Percentiles rank a stretch among this genome's conserved stretches.
Evolutionary conservation across 2,113 vertebrate species (phyloP).

Genomic region (Dolichotis patagonum): DNA sequence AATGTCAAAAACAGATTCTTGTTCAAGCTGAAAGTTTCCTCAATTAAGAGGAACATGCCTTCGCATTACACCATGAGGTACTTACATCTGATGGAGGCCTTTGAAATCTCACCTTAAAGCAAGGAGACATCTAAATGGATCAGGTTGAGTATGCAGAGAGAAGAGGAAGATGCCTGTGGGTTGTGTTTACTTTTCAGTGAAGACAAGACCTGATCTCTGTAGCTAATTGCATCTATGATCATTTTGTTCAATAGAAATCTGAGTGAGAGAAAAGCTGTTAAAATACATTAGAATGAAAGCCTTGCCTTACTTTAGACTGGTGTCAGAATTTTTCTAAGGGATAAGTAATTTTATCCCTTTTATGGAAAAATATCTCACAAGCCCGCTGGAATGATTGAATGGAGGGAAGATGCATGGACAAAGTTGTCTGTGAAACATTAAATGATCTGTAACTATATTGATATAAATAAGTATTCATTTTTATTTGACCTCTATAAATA

Average conservation of each 20-base stretch:
- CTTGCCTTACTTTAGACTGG: not conserved
- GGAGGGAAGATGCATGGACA: not conserved
- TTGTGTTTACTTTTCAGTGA: not conserved
- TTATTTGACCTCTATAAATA: not conserved
- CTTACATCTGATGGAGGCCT: not conserved
- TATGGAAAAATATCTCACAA: not conserved
- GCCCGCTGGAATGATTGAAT: not conserved
- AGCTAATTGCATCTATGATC: not conserved
- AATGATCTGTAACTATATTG: not conserved
- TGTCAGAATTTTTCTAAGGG: not conserved
- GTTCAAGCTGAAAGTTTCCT: not conserved
- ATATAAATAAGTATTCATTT: not conserved
- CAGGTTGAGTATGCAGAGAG: not conserved
- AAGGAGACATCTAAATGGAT: not conserved
- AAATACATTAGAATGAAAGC: not conserved
- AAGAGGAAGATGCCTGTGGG: not conserved
- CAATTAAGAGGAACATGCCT: not conserved
- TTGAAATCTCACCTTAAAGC: not conserved
- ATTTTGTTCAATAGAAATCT: not conserved
- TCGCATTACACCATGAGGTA: not conserved
- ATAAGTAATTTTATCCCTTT: not conserved
- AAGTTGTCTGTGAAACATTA: not conserved
- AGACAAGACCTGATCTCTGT: not conserved
- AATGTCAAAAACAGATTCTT: not conserved
- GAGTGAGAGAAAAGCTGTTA: not conserved